These are phyloP conservation scores for Apaloderma vittatum DNA, from an alignment of 2,113 vertebrate species.

Conservation along the genomic window DNA sequence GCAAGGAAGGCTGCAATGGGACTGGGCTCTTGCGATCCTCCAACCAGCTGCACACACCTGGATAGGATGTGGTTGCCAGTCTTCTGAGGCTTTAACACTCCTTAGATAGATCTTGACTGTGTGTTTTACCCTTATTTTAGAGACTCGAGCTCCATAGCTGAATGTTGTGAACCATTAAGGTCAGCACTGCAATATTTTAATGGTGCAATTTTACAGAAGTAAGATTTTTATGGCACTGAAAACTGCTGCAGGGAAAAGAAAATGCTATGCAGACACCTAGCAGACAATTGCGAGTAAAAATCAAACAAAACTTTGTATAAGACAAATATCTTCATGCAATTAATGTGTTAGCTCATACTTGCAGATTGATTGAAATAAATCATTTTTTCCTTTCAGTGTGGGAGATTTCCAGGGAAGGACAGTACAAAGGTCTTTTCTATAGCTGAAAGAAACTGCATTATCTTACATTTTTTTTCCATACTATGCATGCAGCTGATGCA, in stretches of 20 bases:
- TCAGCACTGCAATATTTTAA: constrained; percentile 31
- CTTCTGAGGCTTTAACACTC: background rate
- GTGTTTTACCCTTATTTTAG: constrained; percentile 28
- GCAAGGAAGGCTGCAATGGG: no score
- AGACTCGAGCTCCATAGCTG: background rate
- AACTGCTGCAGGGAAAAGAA: constrained; percentile 20
- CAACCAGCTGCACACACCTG: accelerated
- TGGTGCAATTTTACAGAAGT: constrained; percentile 33
- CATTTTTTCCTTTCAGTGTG: constrained; percentile 35
- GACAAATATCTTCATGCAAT: constrained; percentile 25
- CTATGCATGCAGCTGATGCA: constrained; percentile 74
- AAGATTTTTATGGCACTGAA: constrained; percentile 6
- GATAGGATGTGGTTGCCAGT: background rate
- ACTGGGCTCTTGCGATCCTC: background rate
- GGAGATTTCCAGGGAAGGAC: constrained; percentile 55
- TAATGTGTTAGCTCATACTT: constrained; percentile 43
- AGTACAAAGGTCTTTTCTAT: constrained; percentile 77
- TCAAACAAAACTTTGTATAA: constrained; percentile 58
- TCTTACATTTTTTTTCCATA: constrained; percentile 63
- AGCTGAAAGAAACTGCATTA: constrained; percentile 74
- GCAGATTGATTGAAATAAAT: constrained; percentile 62
- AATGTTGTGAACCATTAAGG: constrained; percentile 43
- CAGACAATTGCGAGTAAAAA: constrained; percentile 29
- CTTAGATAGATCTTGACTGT: background rate
- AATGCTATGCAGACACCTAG: background rate